Evolutionary conservation across 2,888 invertebrate genomes (phyloP).

Genomic region (Hybos culiciformis): DNA sequence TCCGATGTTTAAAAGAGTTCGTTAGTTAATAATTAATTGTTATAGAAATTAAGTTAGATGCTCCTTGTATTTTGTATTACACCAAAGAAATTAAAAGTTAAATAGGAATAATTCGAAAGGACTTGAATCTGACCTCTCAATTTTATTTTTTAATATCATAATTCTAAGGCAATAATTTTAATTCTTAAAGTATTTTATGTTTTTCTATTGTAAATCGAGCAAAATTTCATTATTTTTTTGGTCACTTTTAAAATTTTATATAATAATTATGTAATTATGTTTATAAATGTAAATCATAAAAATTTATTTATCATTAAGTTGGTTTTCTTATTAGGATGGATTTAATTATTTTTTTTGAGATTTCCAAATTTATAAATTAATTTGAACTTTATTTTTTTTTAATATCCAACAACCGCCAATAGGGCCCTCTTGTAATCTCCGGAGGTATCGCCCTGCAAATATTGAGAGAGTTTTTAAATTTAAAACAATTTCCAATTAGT

Average conservation of each 20-base stretch:
- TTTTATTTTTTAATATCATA: too few relatives aligned
- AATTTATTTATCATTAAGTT: not conserved
- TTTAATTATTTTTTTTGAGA: not conserved
- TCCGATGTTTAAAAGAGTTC: too few relatives aligned
- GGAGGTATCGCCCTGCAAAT: slow-evolving; percentile 75
- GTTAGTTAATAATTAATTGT: too few relatives aligned
- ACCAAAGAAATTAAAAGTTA: too few relatives aligned
- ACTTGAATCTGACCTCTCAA: too few relatives aligned
- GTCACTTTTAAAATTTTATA: not conserved
- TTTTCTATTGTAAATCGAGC: not conserved
- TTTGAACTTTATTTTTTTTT: slow-evolving; percentile 15
- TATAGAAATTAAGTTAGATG: too few relatives aligned
- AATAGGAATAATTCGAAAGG: too few relatives aligned
- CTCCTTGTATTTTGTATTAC: too few relatives aligned
- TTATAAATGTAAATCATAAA: not conserved
- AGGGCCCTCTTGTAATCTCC: slow-evolving; percentile 88
- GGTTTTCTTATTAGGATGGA: not conserved
- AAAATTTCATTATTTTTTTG: not conserved
- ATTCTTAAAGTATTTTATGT: not conserved
- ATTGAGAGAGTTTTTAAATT: too few relatives aligned
- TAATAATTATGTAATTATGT: too few relatives aligned
- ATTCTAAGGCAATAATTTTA: too few relatives aligned
- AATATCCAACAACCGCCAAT: slow-evolving; percentile 59
- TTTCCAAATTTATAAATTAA: not conserved
- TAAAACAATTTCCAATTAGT: slow-evolving; percentile 7